Conservation (phyloP, 2,888 invertebrate genomes). For the Hololepta plana region DNA sequence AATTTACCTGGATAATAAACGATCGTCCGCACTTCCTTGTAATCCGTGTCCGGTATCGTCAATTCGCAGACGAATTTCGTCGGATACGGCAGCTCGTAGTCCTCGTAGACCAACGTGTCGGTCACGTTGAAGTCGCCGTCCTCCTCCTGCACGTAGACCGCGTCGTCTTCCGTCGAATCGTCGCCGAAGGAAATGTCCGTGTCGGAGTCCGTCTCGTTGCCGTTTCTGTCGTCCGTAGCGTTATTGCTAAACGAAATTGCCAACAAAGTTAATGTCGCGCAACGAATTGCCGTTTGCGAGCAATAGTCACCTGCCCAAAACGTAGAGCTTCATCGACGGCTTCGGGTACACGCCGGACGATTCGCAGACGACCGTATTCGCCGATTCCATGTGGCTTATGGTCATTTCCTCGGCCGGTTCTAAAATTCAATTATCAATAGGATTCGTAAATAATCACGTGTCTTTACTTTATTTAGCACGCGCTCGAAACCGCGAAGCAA, state of each 20-base stretch:
- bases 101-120: slow-evolving; percentile 32
- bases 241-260: too few relatives aligned
- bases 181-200: slow-evolving; percentile 5
- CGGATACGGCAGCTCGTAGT: slow-evolving; percentile 31
- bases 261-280: too few relatives aligned
- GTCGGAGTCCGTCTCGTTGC: slow-evolving; percentile 1
- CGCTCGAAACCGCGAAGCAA: too few relatives aligned
- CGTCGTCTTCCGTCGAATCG: slow-evolving; percentile 11
- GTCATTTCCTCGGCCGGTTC: slow-evolving; percentile 17
- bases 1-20: slow-evolving; percentile 42
- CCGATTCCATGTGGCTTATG: slow-evolving; percentile 14
- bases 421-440: slow-evolving; percentile 14
- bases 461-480: too few relatives aligned
- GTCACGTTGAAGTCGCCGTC: slow-evolving; percentile 36
- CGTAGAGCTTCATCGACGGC: slow-evolving; percentile 27
- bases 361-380: slow-evolving; percentile 33
- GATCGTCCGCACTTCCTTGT: slow-evolving; percentile 31
- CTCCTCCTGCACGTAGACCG: slow-evolving; percentile 11
- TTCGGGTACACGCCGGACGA: slow-evolving; percentile 37
- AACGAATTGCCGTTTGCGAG: too few relatives aligned
- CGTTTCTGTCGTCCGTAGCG: too few relatives aligned
- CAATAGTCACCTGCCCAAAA: slow-evolving; percentile 20
- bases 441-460: too few relatives aligned
- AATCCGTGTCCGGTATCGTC: slow-evolving; percentile 42
- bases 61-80: slow-evolving; percentile 42